A percentile compares a stretch with the other conserved stretches of the same genome.
Conservation (phyloP, 37 sponge, comb jelly and placozoan species). For the Haliclona indistincta region DNA sequence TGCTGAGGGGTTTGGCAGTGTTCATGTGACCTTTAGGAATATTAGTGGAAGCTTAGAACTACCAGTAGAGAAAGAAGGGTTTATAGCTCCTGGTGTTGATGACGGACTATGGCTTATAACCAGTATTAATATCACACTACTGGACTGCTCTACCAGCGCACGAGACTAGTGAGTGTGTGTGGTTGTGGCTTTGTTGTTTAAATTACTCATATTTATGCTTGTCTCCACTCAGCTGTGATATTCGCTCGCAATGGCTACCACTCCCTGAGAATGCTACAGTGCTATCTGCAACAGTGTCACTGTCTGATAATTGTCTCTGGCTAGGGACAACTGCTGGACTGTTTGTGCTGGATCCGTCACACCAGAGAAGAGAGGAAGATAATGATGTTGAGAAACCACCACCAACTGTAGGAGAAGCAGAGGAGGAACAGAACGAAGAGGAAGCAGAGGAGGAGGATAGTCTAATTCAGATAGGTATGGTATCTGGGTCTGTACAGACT, state of each 20-base stretch:
- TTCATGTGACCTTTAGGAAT: constrained; percentile 28
- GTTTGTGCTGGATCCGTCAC: constrained; percentile 4
- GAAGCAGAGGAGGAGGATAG: too few relatives aligned
- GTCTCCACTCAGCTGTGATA: constrained; percentile 34
- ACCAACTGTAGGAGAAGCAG: constrained; percentile 3
- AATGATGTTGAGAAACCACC: background rate
- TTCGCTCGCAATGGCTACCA: background rate
- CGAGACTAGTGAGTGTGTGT: constrained; percentile 18
- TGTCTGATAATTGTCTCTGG: constrained; percentile 46
- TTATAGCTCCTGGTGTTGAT: constrained; percentile 6
- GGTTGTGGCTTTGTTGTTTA: background rate
- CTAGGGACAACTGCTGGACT: constrained; percentile 66
- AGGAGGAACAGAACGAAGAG: too few relatives aligned
- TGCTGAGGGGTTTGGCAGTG: constrained; percentile 23
- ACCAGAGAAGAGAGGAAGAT: background rate
- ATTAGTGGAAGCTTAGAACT: constrained; percentile 29
- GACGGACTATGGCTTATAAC: constrained; percentile 43
- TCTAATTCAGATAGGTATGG: too few relatives aligned
- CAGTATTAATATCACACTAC: constrained; percentile 32
- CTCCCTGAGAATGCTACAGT: constrained; percentile 1
- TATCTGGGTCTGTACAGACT: constrained; percentile 13
- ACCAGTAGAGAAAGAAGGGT: constrained; percentile 1
- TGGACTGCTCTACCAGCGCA: constrained; percentile 45
- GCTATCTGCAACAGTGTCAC: constrained; percentile 27
- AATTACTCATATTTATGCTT: constrained; percentile 3